Evolutionary conservation across 2,113 vertebrate genomes (phyloP), one percentile per base, ranked within the genome.

Genomic region (Elgaria multicarinata): DNA sequence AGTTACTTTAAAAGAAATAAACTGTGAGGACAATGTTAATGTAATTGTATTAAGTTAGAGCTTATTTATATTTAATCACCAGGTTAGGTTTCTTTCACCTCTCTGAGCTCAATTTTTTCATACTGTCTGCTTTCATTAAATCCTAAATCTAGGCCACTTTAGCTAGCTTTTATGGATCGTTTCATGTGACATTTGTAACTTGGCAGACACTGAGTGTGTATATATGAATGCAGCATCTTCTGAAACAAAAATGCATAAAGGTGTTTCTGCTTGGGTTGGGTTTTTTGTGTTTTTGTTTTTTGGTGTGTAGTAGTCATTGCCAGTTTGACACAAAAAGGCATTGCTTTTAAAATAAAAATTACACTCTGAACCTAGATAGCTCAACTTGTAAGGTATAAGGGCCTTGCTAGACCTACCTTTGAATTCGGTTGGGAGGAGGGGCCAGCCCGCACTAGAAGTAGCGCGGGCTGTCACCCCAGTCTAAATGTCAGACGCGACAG

Each of bases 211-310:
- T 94, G 91, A 91, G 93, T 96, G 93, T 91, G 90, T 93, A 93
- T 93, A 95, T 92, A 95, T 95, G 95, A 94, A 96, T 96, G 95
- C 95, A 94, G 90, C 85, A 93, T 95, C 94, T 97, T 96, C 95
- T 95, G 90, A 97, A 96, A 96, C 94, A 90, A 95, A 95, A 93
- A 95, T 95, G 94, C 95, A 96, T 96, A 96, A 95, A 93, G 90
- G 93, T 92, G 95, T 95, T 89, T 93, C 88, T 84, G 95, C 95
- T 96, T 62, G 20, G 58, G 58, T 13, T 58, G 13, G 4, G 46
- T 50, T 50, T 50, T 50, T 58, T 58, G 13, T 96, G 91, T 85
- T 69, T 84, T n/a, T n/a, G 16, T 6, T 20, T 78, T 69, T 67
- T 20, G 20, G 44, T 36, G 20, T 67, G 12, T 87, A 31, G 58